These are phyloP conservation scores for Micromussa lordhowensis DNA, from an alignment of 92 coral and sea anemone genomes.

Conservation along the genomic window DNA sequence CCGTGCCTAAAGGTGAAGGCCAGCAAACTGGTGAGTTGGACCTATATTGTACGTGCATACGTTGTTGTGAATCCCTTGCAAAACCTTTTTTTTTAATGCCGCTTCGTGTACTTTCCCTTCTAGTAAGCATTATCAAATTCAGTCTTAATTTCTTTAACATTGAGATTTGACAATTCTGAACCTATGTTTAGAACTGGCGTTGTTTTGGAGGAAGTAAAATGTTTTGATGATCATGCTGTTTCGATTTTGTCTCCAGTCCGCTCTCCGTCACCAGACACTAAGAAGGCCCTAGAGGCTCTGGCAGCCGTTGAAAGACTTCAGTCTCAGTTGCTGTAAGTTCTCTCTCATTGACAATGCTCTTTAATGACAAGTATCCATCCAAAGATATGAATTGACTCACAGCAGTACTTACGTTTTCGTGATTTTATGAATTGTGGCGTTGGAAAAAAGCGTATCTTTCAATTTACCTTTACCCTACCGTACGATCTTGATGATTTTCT, in stretches of 20 bases:
- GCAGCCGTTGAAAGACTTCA: conserved; percentile 97
- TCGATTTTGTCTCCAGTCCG: conserved; percentile 63
- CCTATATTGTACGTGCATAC: not conserved
- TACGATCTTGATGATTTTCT: not conserved
- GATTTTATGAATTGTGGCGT: not conserved
- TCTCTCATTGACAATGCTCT: not conserved
- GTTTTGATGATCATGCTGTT: not conserved
- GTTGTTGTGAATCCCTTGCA: too few species aligned
- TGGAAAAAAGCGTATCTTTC: not conserved
- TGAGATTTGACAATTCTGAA: not conserved
- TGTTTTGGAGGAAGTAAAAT: not conserved
- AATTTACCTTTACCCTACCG: not conserved
- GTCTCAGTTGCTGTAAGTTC: conserved; percentile 86
- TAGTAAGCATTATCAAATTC: too few species aligned
- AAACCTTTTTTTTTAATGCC: too few species aligned
- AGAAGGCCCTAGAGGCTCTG: conserved; percentile 86
- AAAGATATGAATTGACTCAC: not conserved
- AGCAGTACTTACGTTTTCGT: not conserved
- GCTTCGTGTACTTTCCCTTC: too few species aligned
- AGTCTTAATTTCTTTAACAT: too few species aligned
- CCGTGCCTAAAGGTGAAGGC: conserved; percentile 62
- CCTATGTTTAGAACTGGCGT: not conserved
- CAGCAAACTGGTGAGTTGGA: conserved; percentile 54
- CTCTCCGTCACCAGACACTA: conserved; percentile 86
- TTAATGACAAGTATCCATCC: not conserved